These are phyloP conservation scores for Crepidodera aurea DNA, from an alignment of 2,888 invertebrate species.

Conservation along the genomic window DNA sequence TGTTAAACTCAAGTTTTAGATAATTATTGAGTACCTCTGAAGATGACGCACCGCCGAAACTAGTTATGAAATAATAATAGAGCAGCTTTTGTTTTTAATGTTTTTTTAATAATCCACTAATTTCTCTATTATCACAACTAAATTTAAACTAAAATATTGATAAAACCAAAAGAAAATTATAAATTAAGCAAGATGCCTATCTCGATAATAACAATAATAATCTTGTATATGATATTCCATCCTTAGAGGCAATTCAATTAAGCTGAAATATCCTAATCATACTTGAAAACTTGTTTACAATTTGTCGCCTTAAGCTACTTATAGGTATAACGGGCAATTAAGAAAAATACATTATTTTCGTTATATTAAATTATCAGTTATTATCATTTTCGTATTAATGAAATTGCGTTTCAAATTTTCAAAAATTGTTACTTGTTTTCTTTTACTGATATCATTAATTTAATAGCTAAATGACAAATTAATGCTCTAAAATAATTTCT, in stretches of 20 bases:
- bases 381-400: neutral
- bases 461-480: too few relatives aligned
- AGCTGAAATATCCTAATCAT: slow-evolving; percentile 31
- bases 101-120: neutral
- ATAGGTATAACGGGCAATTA: slow-evolving; percentile 13
- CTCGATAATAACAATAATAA: slow-evolving; percentile 7
- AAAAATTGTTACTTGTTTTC: too few relatives aligned
- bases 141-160: too few relatives aligned
- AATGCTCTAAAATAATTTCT: too few relatives aligned
- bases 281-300: slow-evolving; percentile 30
- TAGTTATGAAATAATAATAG: too few relatives aligned
- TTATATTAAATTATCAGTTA: slow-evolving; percentile 9
- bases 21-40: too few relatives aligned
- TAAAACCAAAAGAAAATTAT: neutral
- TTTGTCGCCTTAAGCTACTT: slow-evolving; percentile 25
- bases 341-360: slow-evolving; percentile 7
- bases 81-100: neutral
- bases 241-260: slow-evolving; percentile 25
- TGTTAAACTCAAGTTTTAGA: too few relatives aligned
- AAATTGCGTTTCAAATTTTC: neutral
- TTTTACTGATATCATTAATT: too few relatives aligned
- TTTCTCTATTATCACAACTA: too few relatives aligned
- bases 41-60: too few relatives aligned
- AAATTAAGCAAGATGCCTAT: neutral
- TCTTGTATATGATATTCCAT: slow-evolving; percentile 17